A percentile compares a stretch with the other conserved stretches of the same genome.
phyloP scores from a whole-genome alignment of 2,113 vertebrate genomes.

The Dunckerocampus dactyliophorus region DNA sequence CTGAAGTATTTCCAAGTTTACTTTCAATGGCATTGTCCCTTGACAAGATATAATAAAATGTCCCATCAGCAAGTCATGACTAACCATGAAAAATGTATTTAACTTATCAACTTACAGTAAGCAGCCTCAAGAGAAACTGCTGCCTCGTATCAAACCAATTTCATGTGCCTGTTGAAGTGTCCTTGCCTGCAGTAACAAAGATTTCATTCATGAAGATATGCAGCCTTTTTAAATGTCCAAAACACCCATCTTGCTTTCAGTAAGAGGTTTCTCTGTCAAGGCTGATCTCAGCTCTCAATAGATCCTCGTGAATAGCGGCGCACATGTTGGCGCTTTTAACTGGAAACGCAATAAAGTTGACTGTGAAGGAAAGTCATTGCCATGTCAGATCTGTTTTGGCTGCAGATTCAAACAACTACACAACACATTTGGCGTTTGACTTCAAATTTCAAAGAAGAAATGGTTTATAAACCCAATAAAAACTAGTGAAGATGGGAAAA shows the following conservation, averaged over 20 bases:
- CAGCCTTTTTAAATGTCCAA: not conserved
- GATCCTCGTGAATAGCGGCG: not conserved
- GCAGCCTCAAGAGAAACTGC: not conserved
- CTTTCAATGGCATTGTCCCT: too few relatives aligned
- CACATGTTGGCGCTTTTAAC: not conserved
- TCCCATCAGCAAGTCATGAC: too few relatives aligned
- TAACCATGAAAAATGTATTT: not conserved
- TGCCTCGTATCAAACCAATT: not conserved
- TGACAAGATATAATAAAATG: too few relatives aligned
- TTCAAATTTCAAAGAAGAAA: too few relatives aligned
- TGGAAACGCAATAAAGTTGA: not conserved
- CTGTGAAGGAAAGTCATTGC: not conserved
- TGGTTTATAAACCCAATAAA: too few relatives aligned
- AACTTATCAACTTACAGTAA: not conserved
- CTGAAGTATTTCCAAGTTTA: too few relatives aligned
- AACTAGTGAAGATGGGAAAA: too few relatives aligned
- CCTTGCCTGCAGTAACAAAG: slow-evolving; percentile 2
- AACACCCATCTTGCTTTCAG: slow-evolving; percentile 5
- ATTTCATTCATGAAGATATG: not conserved
- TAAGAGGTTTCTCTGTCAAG: not conserved
- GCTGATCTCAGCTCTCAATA: slow-evolving; percentile 2
- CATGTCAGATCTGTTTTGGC: not conserved
- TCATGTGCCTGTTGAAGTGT: slow-evolving; percentile 1
- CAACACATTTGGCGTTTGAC: too few relatives aligned
- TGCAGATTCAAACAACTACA: not conserved